phyloP scores from a whole-genome alignment of 2,888 invertebrate species.

The Athalia rosae region DNA sequence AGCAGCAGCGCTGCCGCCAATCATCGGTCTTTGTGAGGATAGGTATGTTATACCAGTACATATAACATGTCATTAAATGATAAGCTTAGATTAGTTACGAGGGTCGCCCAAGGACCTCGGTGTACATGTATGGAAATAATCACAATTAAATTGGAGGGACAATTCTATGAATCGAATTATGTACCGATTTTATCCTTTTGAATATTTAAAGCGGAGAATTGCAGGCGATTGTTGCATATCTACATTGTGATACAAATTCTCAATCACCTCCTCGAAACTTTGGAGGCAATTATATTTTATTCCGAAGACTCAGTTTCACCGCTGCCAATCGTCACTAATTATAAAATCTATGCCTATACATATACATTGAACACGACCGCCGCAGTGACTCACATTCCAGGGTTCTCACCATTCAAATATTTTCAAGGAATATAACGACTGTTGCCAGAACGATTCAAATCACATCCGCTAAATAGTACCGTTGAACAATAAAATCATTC shows the following conservation, averaged over 20 bases:
- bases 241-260: background rate
- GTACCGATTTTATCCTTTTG: background rate
- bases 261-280: background rate
- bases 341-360: slow-evolving; percentile 11
- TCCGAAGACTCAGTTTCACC: background rate
- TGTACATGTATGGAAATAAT: background rate
- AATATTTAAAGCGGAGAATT: background rate
- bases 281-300: slow-evolving; percentile 1
- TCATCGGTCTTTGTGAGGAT: slow-evolving; percentile 37
- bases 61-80: background rate
- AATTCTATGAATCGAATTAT: slow-evolving; percentile 7
- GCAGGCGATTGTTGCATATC: background rate
- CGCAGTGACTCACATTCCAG: slow-evolving; percentile 21
- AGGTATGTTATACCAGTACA: background rate
- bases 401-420: background rate
- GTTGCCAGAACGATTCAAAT: background rate
- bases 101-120: slow-evolving; percentile 5
- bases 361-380: background rate
- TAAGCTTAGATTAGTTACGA: slow-evolving; percentile 33
- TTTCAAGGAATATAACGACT: background rate
- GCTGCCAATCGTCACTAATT: slow-evolving; percentile 19
- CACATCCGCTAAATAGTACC: background rate
- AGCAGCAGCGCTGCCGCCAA: slow-evolving; percentile 25
- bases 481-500: too few relatives aligned
- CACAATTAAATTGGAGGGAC: slow-evolving; percentile 24